Conservation (phyloP, 1,140 invertebrate genomes). For the Polyergus mexicanus region DNA sequence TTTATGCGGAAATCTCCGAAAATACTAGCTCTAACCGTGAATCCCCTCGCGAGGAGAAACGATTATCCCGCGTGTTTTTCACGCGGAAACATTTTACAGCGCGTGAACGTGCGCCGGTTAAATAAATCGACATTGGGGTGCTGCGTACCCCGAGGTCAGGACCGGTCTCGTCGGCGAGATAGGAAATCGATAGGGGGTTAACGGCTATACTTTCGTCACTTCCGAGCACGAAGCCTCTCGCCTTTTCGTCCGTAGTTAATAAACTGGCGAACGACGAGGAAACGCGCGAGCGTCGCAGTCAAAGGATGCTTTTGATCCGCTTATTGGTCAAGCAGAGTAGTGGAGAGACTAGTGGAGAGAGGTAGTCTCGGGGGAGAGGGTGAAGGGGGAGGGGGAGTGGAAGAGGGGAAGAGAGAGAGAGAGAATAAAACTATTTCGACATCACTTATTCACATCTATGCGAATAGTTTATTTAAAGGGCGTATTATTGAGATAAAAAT, state of each 20-base stretch:
- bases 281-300: conserved; percentile 67
- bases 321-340: conserved; percentile 61
- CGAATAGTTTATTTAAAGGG: background rate
- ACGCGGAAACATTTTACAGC: conserved; percentile 60
- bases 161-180: conserved; percentile 46
- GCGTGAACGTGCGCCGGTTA: conserved; percentile 56
- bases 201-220: conserved; percentile 54
- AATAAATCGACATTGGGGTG: conserved; percentile 63
- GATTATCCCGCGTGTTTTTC: conserved; percentile 61
- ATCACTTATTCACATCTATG: conserved; percentile 31
- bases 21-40: conserved; percentile 46
- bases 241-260: conserved; percentile 66
- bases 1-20: conserved; percentile 52
- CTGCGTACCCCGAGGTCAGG: conserved; percentile 63
- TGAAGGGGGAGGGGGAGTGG: background rate
- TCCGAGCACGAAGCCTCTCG: conserved; percentile 9
- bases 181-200: conserved; percentile 57
- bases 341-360: conserved; percentile 48
- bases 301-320: conserved; percentile 72
- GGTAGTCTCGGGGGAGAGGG: conserved; percentile 20
- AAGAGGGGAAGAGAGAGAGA: background rate
- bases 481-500: background rate
- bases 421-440: conserved; percentile 33
- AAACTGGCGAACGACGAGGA: conserved; percentile 70
- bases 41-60: conserved; percentile 53